Percentiles rank a stretch among this genome's conserved stretches.
Conservation (phyloP, 2,113 vertebrate genomes). For the Myiozetetes cayanensis region DNA sequence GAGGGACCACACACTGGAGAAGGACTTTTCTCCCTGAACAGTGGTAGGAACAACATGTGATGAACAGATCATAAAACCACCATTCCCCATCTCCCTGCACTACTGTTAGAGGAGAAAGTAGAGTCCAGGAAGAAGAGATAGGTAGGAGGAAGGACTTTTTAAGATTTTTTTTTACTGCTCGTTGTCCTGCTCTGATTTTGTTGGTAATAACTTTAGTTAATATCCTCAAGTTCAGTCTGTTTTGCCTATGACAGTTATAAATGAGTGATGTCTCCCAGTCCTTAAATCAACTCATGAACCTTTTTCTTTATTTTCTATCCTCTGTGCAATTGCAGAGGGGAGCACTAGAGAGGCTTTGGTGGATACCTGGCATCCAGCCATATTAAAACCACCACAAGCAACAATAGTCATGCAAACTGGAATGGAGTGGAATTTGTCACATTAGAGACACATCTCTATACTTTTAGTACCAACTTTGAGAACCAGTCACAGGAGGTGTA, state of each 20-base stretch:
- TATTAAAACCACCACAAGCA: background rate
- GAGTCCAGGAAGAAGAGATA: background rate
- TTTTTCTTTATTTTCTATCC: background rate
- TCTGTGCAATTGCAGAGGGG: no score
- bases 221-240: background rate
- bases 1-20: background rate
- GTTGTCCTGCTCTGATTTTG: background rate
- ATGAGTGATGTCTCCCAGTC: background rate
- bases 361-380: background rate
- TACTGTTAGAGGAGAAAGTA: background rate
- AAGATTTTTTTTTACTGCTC: background rate
- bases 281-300: background rate
- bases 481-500: background rate
- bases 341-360: background rate
- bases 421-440: background rate
- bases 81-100: background rate
- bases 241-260: fast-evolving
- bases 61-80: background rate
- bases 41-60: background rate
- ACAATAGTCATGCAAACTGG: background rate
- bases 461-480: background rate
- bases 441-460: fast-evolving
- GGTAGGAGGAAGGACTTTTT: background rate
- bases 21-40: background rate
- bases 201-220: background rate